These are phyloP conservation scores for Corbicula japonica DNA, from an alignment of 2,888 invertebrate genomes.

Conservation along the genomic window DNA sequence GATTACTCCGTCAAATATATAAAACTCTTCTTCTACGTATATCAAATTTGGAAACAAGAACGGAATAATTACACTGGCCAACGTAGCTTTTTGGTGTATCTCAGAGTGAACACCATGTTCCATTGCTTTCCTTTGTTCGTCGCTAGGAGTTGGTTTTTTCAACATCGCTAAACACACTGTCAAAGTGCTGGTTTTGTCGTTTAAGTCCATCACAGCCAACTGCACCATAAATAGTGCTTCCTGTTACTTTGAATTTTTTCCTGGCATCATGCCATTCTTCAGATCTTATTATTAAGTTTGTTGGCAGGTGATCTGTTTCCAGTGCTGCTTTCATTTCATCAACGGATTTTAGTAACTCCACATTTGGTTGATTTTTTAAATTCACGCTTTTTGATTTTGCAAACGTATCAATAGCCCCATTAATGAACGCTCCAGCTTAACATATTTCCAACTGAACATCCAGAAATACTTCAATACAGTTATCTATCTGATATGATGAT, in stretches of 20 bases:
- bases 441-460: conserved; percentile 12
- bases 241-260: conserved; percentile 2
- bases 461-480: neutral
- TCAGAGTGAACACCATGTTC: conserved; percentile 15
- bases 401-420: neutral
- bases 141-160: neutral
- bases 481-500: conserved; percentile 11
- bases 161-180: conserved; percentile 10
- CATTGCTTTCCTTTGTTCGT: conserved; percentile 12
- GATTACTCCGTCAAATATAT: neutral
- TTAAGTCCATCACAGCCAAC: conserved; percentile 38
- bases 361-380: neutral
- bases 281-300: too few species aligned
- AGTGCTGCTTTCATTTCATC: neutral
- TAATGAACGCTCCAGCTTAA: conserved; percentile 8
- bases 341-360: neutral
- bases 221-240: conserved; percentile 31
- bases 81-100: conserved; percentile 35
- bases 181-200: conserved; percentile 20
- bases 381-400: neutral
- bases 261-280: neutral
- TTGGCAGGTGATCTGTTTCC: too few species aligned
- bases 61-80: conserved; percentile 32
- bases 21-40: conserved; percentile 35
- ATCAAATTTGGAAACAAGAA: conserved; percentile 27